Evolutionary conservation across 2,797 vertebrate genomes (phyloP).

Genomic region (Pyrocephalus nanus): DNA sequence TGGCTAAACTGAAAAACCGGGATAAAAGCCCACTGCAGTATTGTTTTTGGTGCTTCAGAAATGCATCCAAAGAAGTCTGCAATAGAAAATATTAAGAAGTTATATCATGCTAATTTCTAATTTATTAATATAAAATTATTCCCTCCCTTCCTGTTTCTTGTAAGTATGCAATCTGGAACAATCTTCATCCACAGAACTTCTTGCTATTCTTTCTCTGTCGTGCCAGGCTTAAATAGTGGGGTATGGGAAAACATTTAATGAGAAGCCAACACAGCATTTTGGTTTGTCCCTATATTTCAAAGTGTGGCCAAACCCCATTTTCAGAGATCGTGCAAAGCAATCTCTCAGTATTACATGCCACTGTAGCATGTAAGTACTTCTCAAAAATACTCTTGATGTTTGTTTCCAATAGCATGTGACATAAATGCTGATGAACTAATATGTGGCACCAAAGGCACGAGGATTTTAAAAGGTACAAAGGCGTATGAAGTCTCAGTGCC

Average conservation of each 20-base stretch:
- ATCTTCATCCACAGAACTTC: not conserved
- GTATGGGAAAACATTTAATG: not conserved
- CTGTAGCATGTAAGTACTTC: rapidly evolving
- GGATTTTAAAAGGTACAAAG: not conserved
- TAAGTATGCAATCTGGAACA: not conserved
- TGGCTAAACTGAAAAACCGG: slow-evolving; percentile 3
- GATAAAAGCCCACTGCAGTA: not conserved
- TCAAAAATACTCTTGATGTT: rapidly evolving
- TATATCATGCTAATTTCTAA: not conserved
- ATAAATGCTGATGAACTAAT: not conserved
- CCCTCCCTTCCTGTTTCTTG: not conserved
- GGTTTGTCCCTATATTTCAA: not conserved
- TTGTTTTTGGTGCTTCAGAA: not conserved
- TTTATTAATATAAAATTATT: not conserved
- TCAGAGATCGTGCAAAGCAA: not conserved
- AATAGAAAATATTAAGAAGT: not conserved
- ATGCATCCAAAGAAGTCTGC: not conserved
- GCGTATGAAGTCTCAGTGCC: not conserved
- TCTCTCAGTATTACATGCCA: not conserved
- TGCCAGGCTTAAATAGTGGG: not conserved
- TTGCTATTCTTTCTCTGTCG: not conserved
- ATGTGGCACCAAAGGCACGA: not conserved
- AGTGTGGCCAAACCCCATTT: not conserved
- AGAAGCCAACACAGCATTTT: not conserved
- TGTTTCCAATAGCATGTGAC: not conserved